phyloP scores from a whole-genome alignment of 1,140 invertebrate genomes.

The Odontomachus brunneus region DNA sequence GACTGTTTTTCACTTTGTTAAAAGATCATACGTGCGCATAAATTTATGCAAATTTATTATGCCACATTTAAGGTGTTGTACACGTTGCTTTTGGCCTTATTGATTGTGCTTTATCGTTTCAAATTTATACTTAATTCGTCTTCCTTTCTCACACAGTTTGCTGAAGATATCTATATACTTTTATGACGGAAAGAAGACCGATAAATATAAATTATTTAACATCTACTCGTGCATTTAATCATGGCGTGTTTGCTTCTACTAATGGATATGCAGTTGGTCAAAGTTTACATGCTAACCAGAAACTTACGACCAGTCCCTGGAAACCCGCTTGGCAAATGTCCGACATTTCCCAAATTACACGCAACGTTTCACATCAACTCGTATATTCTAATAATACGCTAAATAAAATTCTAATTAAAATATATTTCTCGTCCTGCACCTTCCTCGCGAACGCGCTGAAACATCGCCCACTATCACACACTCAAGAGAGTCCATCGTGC shows the following conservation, averaged over 20 bases:
- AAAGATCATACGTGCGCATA: not conserved
- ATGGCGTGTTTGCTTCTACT: constrained; percentile 18
- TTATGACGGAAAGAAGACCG: not conserved
- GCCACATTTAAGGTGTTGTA: too few relatives aligned
- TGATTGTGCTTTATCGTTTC: too few relatives aligned
- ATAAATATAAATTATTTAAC: constrained; percentile 53
- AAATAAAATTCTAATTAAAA: constrained; percentile 53
- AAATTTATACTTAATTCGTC: too few relatives aligned
- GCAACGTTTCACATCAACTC: constrained; percentile 23
- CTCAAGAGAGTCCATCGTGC: not conserved
- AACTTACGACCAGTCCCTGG: constrained; percentile 35
- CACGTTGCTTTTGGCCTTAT: constrained; percentile 11
- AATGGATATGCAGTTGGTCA: constrained; percentile 45
- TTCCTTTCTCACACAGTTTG: too few relatives aligned
- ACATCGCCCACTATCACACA: not conserved
- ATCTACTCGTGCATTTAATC: constrained; percentile 33
- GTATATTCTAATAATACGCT: constrained; percentile 23
- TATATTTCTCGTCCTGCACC: not conserved
- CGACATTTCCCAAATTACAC: constrained; percentile 33
- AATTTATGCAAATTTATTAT: not conserved
- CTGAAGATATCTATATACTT: constrained; percentile 32
- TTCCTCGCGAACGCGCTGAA: constrained; percentile 5
- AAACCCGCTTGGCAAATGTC: constrained; percentile 19
- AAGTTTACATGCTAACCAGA: constrained; percentile 41
- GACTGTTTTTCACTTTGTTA: not conserved